Percentiles rank a stretch among this genome's conserved stretches.
phyloP scores from a whole-genome alignment of 2,113 vertebrate species.

The Centropristis striata region DNA sequence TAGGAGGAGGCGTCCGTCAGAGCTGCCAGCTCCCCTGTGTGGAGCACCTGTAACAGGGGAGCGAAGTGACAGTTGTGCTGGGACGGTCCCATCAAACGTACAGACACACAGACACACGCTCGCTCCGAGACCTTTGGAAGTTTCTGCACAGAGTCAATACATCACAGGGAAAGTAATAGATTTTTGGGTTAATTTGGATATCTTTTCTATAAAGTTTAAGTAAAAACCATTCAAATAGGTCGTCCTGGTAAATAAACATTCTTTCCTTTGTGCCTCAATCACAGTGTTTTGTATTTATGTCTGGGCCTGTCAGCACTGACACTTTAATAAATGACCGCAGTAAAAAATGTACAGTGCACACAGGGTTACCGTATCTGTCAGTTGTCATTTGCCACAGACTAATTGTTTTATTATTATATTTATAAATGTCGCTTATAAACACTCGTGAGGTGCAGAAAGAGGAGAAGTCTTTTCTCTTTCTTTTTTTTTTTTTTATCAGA shows the following conservation, averaged over 20 bases:
- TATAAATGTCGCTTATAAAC: conserved; percentile 69
- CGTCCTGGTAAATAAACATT: conserved; percentile 21
- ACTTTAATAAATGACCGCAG: conserved; percentile 66
- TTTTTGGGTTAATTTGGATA: conserved; percentile 29
- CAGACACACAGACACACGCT: conserved; percentile 31
- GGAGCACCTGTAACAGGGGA: conserved; percentile 77
- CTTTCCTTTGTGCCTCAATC: not conserved
- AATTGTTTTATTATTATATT: conserved; percentile 81
- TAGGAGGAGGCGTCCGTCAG: conserved; percentile 77
- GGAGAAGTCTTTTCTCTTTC: conserved; percentile 30
- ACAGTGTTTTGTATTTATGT: conserved; percentile 23
- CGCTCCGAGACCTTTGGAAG: conserved; percentile 31
- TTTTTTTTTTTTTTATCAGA: conserved; percentile 69
- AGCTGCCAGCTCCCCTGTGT: conserved; percentile 76
- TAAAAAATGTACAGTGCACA: conserved; percentile 37
- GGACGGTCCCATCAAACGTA: conserved; percentile 61
- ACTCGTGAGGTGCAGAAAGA: conserved; percentile 38
- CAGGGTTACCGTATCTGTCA: conserved; percentile 72
- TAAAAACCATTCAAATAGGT: conserved; percentile 7
- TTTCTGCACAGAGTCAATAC: conserved; percentile 7
- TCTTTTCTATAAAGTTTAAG: conserved; percentile 1
- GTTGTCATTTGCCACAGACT: conserved; percentile 70
- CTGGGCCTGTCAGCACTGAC: conserved; percentile 39
- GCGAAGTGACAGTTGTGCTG: conserved; percentile 75
- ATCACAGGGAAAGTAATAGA: conserved; percentile 3